Evolutionary conservation across 2,888 invertebrate genomes (phyloP), one percentile per base, ranked within the genome.

Genomic region (Aphodius sticticus): DNA sequence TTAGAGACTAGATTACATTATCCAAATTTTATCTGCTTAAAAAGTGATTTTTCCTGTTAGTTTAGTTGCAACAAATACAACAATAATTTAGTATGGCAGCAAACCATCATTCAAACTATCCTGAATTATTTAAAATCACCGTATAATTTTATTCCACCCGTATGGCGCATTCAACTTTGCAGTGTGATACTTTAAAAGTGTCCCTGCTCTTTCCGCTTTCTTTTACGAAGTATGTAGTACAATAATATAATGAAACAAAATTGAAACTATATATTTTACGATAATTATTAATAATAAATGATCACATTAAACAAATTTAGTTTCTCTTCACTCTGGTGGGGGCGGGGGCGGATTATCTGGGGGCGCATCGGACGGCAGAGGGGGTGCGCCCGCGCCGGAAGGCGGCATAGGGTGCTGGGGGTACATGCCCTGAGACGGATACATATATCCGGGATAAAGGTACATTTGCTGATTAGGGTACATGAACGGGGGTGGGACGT

Each of bases 331-430:
- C 80, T 87, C 87, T 36, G 90, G 90, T n/a, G 91, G 89, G 69
- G 92, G 92, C 70, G 93, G 94, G 26, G 93, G 93, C 6, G 93
- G 92, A 77, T 90, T 90, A 71, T 91, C 90, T 0, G 93, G 93
- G 53, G 93, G 93, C 9, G 93, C 93, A 83, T 91, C 92, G 78
- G 89, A 88, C 5, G 92, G 93, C 82, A 92, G 88, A 69, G 92
- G 91, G 0, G 92, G 92, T 76, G 86, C 87, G 71, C 84, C 82
- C 69, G 80, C 80, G 26, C 79, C 78, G 53, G 78, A 75, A 79
- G 80, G 84, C 69, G 83, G 85, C 69, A 74, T 74, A 35, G 83
- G 86, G 69, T 84, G 84, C 76, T 84, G 84, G 78, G 84, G 83
- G 83, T 86, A 88, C 84, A 88, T 86, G 78, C 86, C 87, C 74